These are phyloP conservation scores for Eudasyphora cyanicolor DNA, from an alignment of 2,888 invertebrate species.

Conservation along the genomic window DNA sequence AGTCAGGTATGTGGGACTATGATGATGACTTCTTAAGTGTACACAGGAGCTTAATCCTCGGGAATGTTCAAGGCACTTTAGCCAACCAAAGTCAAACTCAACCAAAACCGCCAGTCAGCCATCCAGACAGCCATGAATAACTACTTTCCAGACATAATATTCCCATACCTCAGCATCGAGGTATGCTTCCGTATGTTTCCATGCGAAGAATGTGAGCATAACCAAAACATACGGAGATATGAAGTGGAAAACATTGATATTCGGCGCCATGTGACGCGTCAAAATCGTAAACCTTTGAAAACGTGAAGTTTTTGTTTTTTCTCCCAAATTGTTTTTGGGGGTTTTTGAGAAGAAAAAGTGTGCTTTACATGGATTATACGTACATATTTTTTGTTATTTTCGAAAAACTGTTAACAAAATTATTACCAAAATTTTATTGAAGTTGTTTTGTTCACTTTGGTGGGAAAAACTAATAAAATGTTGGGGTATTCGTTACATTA, in stretches of 20 bases:
- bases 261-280: slow-evolving; percentile 64
- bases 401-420: slow-evolving; percentile 7
- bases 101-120: slow-evolving; percentile 29
- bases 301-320: slow-evolving; percentile 16
- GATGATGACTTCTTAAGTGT: slow-evolving; percentile 51
- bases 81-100: slow-evolving; percentile 50
- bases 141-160: slow-evolving; percentile 21
- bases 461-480: not conserved
- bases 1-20: slow-evolving; percentile 10
- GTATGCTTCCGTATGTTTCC: not conserved
- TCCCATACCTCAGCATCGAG: not conserved
- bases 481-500: not conserved
- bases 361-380: slow-evolving; percentile 36
- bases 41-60: slow-evolving; percentile 58
- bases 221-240: not conserved
- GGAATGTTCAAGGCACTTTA: slow-evolving; percentile 60
- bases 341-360: slow-evolving; percentile 24
- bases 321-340: not conserved
- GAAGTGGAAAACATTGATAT: slow-evolving; percentile 50
- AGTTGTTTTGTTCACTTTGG: not conserved
- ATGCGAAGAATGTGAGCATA: not conserved
- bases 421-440: not conserved
- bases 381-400: slow-evolving; percentile 4
- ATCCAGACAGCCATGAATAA: too few relatives aligned
- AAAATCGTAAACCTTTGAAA: slow-evolving; percentile 44